These are phyloP conservation scores for Heteromormyrus szaboi DNA, from an alignment of 2,797 vertebrate species.

Conservation along the genomic window DNA sequence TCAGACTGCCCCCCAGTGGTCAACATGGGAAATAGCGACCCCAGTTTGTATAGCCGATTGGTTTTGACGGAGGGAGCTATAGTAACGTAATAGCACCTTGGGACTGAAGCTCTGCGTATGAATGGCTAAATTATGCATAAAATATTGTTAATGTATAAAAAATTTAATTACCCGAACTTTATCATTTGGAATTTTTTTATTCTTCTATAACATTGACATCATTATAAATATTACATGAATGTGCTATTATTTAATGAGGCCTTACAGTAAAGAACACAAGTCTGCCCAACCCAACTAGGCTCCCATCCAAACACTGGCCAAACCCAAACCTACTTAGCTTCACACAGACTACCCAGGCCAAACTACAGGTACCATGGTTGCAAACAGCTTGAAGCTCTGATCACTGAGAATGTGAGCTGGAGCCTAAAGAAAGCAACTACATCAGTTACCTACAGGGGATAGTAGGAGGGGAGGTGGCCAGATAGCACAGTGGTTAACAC, in stretches of 20 bases:
- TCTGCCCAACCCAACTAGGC: too few species aligned
- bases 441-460: too few species aligned
- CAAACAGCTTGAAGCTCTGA: too few species aligned
- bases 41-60: conserved; percentile 29
- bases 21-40: not conserved
- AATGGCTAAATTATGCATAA: not conserved
- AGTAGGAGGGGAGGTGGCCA: too few species aligned
- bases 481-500: too few species aligned
- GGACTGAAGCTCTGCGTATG: not conserved
- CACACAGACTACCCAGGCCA: too few species aligned
- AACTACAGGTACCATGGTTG: too few species aligned
- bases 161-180: not conserved
- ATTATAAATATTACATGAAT: not conserved
- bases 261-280: too few species aligned
- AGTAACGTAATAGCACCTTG: not conserved
- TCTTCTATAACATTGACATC: not conserved
- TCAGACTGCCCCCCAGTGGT: conserved; percentile 31
- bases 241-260: not conserved
- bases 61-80: conserved; percentile 27
- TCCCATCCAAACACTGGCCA: too few species aligned
- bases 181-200: not conserved
- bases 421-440: too few species aligned
- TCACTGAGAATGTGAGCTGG: too few species aligned
- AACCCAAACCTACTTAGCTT: too few species aligned
- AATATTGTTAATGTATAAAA: not conserved